A percentile compares a stretch with the other conserved stretches of the same genome.
Conservation (phyloP, 1,140 invertebrate genomes). For the Zaprionus vittiger region DNA sequence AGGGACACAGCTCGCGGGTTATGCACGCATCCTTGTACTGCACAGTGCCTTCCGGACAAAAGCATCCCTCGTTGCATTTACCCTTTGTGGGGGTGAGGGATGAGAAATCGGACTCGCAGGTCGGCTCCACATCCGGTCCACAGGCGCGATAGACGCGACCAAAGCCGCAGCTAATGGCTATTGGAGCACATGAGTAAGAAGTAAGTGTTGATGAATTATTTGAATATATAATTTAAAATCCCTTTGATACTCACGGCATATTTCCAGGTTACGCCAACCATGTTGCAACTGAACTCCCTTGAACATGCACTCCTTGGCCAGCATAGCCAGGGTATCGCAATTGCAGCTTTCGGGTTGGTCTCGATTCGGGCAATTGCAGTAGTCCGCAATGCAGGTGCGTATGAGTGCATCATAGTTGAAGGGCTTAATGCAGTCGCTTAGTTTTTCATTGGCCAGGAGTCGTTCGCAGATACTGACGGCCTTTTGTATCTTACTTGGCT, state of each 20-base stretch:
- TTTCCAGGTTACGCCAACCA: slow-evolving; percentile 89
- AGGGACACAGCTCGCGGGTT: slow-evolving; percentile 89
- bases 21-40: slow-evolving; percentile 91
- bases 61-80: slow-evolving; percentile 93
- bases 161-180: slow-evolving; percentile 88
- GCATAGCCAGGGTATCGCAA: slow-evolving; percentile 91
- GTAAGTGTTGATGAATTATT: not conserved
- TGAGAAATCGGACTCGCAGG: slow-evolving; percentile 85
- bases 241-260: slow-evolving; percentile 89
- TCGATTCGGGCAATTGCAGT: slow-evolving; percentile 88
- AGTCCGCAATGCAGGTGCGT: slow-evolving; percentile 90
- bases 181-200: not conserved
- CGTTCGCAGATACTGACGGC: slow-evolving; percentile 88
- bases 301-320: slow-evolving; percentile 90
- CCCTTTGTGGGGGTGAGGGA: slow-evolving; percentile 64
- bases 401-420: slow-evolving; percentile 85
- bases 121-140: slow-evolving; percentile 86
- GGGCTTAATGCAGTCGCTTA: slow-evolving; percentile 86
- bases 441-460: slow-evolving; percentile 87
- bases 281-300: slow-evolving; percentile 87
- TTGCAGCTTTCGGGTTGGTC: slow-evolving; percentile 88
- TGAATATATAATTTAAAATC: not conserved
- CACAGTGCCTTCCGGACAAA: slow-evolving; percentile 91
- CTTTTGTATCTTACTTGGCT: slow-evolving; percentile 82
- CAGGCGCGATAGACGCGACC: slow-evolving; percentile 90